Percentiles rank a stretch among this genome's conserved stretches.
phyloP scores from a whole-genome alignment of 2,888 invertebrate genomes.

The Pammene aurita region DNA sequence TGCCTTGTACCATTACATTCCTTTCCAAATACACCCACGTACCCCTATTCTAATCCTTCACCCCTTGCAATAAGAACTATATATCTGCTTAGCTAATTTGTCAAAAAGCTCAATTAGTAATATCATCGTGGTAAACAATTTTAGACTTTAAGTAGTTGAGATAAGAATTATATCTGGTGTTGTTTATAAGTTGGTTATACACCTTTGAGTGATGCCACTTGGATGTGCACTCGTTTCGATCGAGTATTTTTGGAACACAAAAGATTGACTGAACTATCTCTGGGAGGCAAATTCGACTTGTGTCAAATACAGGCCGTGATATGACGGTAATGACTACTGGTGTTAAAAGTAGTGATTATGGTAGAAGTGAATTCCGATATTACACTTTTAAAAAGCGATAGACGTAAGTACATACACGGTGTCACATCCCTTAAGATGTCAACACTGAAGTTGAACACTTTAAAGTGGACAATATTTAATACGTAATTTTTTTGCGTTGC shows the following conservation, averaged over 20 bases:
- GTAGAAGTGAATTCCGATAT: background rate
- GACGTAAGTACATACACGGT: no score
- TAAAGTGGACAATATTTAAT: no score
- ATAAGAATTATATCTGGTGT: background rate
- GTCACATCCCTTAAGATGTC: no score
- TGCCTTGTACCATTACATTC: constrained; percentile 55
- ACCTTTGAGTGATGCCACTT: constrained; percentile 48
- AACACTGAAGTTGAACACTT: no score
- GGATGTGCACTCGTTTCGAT: constrained; percentile 50
- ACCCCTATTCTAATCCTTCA: constrained; percentile 39
- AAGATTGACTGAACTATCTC: constrained; percentile 22
- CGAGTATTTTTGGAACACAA: constrained; percentile 39
- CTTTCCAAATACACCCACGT: constrained; percentile 20
- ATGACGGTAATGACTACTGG: background rate
- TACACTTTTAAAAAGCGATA: background rate
- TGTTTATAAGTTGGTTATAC: constrained; percentile 9
- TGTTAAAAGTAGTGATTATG: background rate
- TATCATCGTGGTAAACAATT: background rate
- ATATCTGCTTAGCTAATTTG: constrained; percentile 17
- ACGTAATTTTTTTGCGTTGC: no score
- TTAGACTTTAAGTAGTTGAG: background rate
- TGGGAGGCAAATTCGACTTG: background rate
- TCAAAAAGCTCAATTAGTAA: background rate
- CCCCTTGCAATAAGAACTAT: constrained; percentile 18
- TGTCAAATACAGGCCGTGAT: background rate